Conservation (phyloP, 2,888 invertebrate species). For the Alsophila aescularia region DNA sequence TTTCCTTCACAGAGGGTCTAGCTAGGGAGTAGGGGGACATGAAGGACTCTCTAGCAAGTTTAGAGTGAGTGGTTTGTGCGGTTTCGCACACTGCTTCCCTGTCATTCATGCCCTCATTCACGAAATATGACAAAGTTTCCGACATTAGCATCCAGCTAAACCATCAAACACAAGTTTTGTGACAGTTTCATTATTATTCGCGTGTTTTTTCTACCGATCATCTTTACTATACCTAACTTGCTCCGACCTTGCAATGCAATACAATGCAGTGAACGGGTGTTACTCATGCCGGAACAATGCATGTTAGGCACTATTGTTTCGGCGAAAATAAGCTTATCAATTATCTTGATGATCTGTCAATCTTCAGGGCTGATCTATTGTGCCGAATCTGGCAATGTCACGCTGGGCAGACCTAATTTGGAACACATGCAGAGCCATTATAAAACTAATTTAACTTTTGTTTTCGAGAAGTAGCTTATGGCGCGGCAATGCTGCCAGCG, state of each 20-base stretch:
- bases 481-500: too few species aligned
- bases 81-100: too few species aligned
- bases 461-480: too few species aligned
- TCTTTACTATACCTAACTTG: slow-evolving; percentile 6
- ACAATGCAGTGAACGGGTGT: slow-evolving; percentile 23
- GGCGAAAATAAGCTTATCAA: slow-evolving; percentile 23
- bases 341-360: slow-evolving; percentile 16
- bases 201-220: neutral
- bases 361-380: slow-evolving; percentile 11
- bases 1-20: too few species aligned
- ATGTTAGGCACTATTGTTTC: slow-evolving; percentile 21
- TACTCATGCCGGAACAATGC: slow-evolving; percentile 26
- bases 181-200: neutral
- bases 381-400: neutral
- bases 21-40: too few species aligned
- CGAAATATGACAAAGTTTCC: too few species aligned
- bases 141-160: too few species aligned
- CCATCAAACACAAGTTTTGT: too few species aligned
- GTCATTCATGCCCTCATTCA: too few species aligned
- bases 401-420: neutral
- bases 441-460: too few species aligned
- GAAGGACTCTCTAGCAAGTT: too few species aligned
- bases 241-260: slow-evolving; percentile 27
- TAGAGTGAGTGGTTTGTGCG: too few species aligned
- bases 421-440: neutral